Conservation (phyloP, 2,113 vertebrate genomes). For the Zonotrichia leucophrys region DNA sequence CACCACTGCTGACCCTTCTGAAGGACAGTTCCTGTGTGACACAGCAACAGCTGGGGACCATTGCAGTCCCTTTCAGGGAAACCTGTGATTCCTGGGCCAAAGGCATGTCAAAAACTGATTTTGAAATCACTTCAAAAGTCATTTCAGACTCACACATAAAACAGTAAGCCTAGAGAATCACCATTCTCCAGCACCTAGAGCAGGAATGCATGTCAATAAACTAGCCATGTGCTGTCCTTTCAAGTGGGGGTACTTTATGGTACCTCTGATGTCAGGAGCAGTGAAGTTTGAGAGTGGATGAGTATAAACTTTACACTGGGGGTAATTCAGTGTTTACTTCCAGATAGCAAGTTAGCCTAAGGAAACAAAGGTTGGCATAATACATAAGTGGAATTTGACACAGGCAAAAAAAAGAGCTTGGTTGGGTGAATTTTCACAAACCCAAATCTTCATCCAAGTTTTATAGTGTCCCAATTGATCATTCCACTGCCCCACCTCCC, state of each 20-base stretch:
- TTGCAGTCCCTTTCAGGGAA: background rate
- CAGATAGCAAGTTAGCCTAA: slow-evolving; percentile 10
- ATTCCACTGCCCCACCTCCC: background rate
- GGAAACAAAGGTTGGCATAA: slow-evolving; percentile 2
- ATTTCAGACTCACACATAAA: background rate
- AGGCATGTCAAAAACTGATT: background rate
- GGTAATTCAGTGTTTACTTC: background rate
- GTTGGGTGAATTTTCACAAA: background rate
- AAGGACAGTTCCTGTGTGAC: background rate
- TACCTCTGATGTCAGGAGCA: background rate
- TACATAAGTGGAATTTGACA: background rate
- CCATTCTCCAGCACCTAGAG: background rate
- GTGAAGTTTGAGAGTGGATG: background rate
- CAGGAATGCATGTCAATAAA: slow-evolving; percentile 21
- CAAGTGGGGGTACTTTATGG: background rate
- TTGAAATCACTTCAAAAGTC: background rate
- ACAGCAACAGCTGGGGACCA: background rate
- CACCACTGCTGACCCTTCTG: background rate
- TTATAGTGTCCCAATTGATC: background rate
- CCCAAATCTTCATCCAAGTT: background rate
- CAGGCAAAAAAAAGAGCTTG: background rate
- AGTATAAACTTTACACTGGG: background rate
- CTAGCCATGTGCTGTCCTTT: background rate
- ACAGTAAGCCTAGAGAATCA: background rate
- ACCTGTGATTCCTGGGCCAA: background rate